phyloP scores from a whole-genome alignment of 2,797 vertebrate species.

The Periparus ater region DNA sequence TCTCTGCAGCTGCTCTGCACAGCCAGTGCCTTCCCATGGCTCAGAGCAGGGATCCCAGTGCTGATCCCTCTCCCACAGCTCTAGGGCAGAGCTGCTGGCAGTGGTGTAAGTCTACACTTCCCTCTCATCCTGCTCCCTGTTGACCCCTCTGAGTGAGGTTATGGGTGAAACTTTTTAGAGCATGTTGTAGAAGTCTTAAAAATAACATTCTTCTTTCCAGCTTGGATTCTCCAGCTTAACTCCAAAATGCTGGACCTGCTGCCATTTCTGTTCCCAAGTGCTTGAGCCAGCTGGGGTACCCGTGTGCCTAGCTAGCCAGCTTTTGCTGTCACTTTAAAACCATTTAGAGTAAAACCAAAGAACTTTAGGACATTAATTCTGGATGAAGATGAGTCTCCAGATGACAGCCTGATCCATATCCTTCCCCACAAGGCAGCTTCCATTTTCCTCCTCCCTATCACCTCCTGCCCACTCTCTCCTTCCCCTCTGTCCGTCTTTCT shows the following conservation, averaged over 20 bases:
- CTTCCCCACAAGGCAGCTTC: conserved; percentile 57
- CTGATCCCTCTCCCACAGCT: not conserved
- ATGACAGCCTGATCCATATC: conserved; percentile 66
- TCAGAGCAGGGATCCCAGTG: not conserved
- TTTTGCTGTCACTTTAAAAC: conserved; percentile 72
- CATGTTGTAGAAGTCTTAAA: not conserved
- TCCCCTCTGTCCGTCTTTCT: not conserved
- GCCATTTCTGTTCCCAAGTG: not conserved
- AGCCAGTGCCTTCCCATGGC: not conserved
- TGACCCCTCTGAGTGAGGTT: accelerated
- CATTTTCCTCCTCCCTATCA: not conserved
- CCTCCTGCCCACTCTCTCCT: not conserved
- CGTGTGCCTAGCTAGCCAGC: not conserved
- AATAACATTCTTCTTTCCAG: not conserved
- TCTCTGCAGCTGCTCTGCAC: not conserved
- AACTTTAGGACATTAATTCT: conserved; percentile 75
- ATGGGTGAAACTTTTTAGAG: not conserved
- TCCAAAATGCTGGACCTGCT: not conserved
- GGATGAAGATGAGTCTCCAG: conserved; percentile 72
- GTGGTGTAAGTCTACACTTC: accelerated
- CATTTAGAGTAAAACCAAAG: conserved; percentile 70
- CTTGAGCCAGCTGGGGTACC: not conserved
- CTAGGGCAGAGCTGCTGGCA: not conserved
- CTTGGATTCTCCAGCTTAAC: not conserved
- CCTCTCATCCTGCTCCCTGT: not conserved